Evolutionary conservation across 2,888 invertebrate species (phyloP), one percentile per base, ranked within the genome.

Genomic region (Boloria selene): DNA sequence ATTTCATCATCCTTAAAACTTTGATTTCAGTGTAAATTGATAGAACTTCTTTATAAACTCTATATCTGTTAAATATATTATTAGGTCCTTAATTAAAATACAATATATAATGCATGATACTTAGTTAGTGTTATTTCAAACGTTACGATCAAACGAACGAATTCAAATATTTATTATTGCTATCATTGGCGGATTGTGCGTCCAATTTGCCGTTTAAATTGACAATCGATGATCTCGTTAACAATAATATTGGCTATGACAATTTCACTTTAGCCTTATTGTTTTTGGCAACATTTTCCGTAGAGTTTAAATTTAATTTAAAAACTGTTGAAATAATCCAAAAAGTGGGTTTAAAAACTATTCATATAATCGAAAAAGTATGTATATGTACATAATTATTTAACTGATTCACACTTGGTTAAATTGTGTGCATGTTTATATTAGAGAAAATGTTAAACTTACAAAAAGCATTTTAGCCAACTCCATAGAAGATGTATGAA

Each of bases 111-210:
- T 10, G 31, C 26, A 47, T 58, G 44, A 45, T 14, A 56, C 16
- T 45, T 56, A 13, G n/a, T 45, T 18, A n/a, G 13, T 44, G 22
- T 45, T 45, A 56, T 56, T 44, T 45, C 22, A 45, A 38, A 38
- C 31, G 31, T 49, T 31, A 4, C 31, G 16, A 59, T 49, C 31
- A 61, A 42, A 31, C 72, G 58, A 70, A 17, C 72, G 49, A 70
- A 76, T 78, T 79, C 81, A 82, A 84, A 78, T 74, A 74, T 75
- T 80, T 80, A 80, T 82, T 81, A 63, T 81, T 77, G 75, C 73
- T 78, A 77, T 77, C 79, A 77, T 75, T 77, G 76, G 75, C 73
- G 67, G 70, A 73, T 74, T 66, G 61, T 69, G 65, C 66, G 67
- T 55, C 52, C 71, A 71, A 73, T 73, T 73, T 72, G 70, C 68